Evolutionary conservation across 2,797 vertebrate genomes (phyloP).

Genomic region (Scarus forsteni): DNA sequence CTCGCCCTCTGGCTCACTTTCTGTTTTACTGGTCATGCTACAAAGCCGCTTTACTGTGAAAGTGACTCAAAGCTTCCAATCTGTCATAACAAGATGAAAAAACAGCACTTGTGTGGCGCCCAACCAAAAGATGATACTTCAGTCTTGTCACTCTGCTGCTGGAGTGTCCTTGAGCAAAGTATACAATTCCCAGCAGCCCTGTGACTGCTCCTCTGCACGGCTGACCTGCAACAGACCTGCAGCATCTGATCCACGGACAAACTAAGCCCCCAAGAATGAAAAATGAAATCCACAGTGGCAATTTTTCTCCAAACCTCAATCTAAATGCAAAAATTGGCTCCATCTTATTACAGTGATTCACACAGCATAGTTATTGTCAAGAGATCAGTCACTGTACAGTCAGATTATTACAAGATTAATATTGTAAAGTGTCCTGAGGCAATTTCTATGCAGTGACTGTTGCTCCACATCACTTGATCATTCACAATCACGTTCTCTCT

Average conservation of each 20-base stretch:
- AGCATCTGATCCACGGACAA: constrained; percentile 22
- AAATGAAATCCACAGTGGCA: constrained; percentile 18
- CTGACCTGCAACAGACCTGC: constrained; percentile 49
- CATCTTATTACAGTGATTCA: constrained; percentile 55
- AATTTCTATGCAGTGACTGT: constrained; percentile 51
- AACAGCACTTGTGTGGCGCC: constrained; percentile 7
- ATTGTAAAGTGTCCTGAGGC: constrained; percentile 62
- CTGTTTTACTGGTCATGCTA: constrained; percentile 3
- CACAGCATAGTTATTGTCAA: constrained; percentile 51
- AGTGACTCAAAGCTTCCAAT: constrained; percentile 32
- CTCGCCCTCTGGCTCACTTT: constrained; percentile 36
- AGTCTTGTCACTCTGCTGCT: constrained; percentile 20
- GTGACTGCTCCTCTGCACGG: constrained; percentile 22
- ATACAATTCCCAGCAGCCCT: constrained; percentile 25
- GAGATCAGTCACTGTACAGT: constrained; percentile 61
- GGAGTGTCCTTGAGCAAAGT: constrained; percentile 46
- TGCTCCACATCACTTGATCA: constrained; percentile 41
- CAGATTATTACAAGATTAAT: constrained; percentile 74
- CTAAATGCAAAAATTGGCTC: constrained; percentile 59
- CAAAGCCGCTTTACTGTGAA: neutral
- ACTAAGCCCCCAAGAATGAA: constrained; percentile 21
- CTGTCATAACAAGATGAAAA: constrained; percentile 33
- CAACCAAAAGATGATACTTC: constrained; percentile 31
- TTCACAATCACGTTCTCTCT: constrained; percentile 38
- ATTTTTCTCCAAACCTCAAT: constrained; percentile 46